Evolutionary conservation across 2,888 invertebrate genomes (phyloP).

Genomic region (Sminthurides aquaticus): DNA sequence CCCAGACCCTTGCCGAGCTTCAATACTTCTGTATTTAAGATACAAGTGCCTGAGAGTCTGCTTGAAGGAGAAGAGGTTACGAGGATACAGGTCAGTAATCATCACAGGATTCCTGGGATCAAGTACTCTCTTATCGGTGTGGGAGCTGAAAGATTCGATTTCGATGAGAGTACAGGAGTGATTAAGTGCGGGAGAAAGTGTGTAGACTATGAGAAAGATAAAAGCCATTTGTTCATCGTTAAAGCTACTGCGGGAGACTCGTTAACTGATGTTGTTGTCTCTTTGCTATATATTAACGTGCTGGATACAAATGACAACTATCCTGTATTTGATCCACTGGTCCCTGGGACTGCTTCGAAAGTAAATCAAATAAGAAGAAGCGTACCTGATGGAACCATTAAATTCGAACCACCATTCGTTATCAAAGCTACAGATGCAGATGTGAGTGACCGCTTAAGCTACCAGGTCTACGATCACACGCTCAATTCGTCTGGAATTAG

Average conservation of each 20-base stretch:
- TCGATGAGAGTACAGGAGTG: constrained; percentile 64
- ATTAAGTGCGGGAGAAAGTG: constrained; percentile 49
- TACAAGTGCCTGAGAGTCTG: constrained; percentile 69
- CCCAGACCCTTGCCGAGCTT: constrained; percentile 50
- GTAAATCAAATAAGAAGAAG: constrained; percentile 50
- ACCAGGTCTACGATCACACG: constrained; percentile 30
- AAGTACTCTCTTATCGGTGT: constrained; percentile 69
- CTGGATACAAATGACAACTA: constrained; percentile 39
- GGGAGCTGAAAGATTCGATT: constrained; percentile 63
- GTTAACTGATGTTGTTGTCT: constrained; percentile 39
- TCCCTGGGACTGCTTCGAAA: constrained; percentile 1
- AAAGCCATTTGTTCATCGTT: constrained; percentile 39
- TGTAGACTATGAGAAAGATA: constrained; percentile 39
- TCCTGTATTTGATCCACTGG: constrained; percentile 41
- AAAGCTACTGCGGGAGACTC: constrained; percentile 38
- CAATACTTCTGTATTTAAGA: constrained; percentile 58
- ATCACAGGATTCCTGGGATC: constrained; percentile 47
- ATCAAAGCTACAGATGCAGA: constrained; percentile 52
- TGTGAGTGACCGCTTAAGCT: constrained; percentile 35
- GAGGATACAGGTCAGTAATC: constrained; percentile 34
- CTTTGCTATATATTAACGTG: constrained; percentile 37
- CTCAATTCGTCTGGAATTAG: constrained; percentile 47
- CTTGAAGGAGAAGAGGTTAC: constrained; percentile 36
- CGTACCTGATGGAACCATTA: constrained; percentile 65
- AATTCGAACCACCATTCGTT: constrained; percentile 71